phyloP scores from a whole-genome alignment of 2,888 invertebrate species.

The Lasioglossum zephyrum region DNA sequence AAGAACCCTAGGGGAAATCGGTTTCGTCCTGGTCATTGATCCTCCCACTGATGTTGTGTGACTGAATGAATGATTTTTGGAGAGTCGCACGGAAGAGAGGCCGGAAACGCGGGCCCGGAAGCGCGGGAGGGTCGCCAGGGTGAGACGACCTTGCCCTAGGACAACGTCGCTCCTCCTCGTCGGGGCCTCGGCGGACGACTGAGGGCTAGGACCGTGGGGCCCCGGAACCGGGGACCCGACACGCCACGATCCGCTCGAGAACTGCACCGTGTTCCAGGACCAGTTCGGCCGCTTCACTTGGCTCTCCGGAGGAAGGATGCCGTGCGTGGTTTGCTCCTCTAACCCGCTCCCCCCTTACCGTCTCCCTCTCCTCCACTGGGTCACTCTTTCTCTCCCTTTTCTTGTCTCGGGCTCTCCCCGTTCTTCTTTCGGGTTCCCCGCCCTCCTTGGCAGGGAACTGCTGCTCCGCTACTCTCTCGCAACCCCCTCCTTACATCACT shows the following conservation, averaged over 20 bases:
- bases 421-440: constrained; percentile 39
- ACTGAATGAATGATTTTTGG: neutral
- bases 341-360: neutral
- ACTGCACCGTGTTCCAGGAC: constrained; percentile 76
- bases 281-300: constrained; percentile 79
- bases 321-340: constrained; percentile 70
- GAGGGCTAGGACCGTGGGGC: constrained; percentile 78
- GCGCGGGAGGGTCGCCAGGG: constrained; percentile 5
- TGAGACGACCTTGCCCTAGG: constrained; percentile 63
- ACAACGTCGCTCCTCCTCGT: constrained; percentile 76
- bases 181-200: constrained; percentile 82
- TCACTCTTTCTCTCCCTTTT: constrained; percentile 30
- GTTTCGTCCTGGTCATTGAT: neutral
- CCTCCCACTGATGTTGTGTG: neutral
- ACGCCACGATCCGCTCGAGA: constrained; percentile 71
- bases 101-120: neutral
- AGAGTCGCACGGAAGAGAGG: neutral
- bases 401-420: neutral
- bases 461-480: constrained; percentile 52
- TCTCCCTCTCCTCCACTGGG: neutral
- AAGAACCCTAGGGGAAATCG: neutral
- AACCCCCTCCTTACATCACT: constrained; percentile 52
- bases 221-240: constrained; percentile 75
- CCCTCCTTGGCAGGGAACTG: constrained; percentile 33
- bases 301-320: constrained; percentile 75